Evolutionary conservation across 2,113 vertebrate species (phyloP), one percentile per base, ranked within the genome.

Genomic region (Lasiurus borealis): DNA sequence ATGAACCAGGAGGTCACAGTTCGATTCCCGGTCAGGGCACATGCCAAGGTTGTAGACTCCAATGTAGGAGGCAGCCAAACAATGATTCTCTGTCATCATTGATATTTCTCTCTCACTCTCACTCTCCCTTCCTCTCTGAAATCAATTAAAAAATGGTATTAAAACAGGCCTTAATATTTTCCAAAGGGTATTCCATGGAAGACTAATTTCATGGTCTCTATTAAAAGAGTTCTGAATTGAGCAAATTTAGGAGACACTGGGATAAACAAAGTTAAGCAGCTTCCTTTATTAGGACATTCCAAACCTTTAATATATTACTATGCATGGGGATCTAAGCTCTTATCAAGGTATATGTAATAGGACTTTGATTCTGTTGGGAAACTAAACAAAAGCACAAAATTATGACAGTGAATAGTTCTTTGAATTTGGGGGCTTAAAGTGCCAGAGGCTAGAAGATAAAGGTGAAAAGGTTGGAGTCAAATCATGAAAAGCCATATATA

Each of bases 211-310:
- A 64, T 54, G 48, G 40, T 3, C 57, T 95, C 2, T 96, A 1
- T 89, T 91, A 13, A 16, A 52, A 48, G 75, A 95, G 44, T 88
- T 93, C 19, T 89, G 29, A 40, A 13, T 69, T 44, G 50, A 68
- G 82, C 31, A 82, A 46, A 85, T 91, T 88, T 91, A 29, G 54
- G 54, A 73, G 29, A 69, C 31, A 54, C 23, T 89, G 31, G 27
- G 6, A 73, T 88, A 94, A 81, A 88, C 25, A 88, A 59, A 84
- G 88, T 46, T 87, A 82, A 71, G 50, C 4, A 36, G 23, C 76
- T 86, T 78, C 36, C 19, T 78, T 90, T 82, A 86, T 89, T 72
- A 91, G 54, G 54, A 80, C 21, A 66, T 94, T 71, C 81, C 59
- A 81, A 62, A 16, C 59, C 48, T 96, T 46, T 87, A 95, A 46